phyloP scores from a whole-genome alignment of 2,888 invertebrate genomes.

The Plemyria rubiginata region DNA sequence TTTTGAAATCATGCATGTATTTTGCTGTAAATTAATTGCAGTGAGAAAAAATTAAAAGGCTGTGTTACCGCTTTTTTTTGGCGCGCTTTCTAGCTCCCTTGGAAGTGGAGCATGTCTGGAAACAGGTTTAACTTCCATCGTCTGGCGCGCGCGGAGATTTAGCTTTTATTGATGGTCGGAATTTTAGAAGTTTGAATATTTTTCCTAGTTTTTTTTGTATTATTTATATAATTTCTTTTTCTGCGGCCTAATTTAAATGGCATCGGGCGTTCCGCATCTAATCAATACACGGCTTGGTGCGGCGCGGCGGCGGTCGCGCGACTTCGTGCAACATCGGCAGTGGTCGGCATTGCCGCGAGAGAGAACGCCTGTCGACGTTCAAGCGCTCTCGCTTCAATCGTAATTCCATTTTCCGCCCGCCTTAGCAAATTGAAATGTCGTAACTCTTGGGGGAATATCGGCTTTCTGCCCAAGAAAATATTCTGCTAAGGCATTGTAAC shows the following conservation, averaged over 20 bases:
- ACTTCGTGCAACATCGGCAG: slow-evolving; percentile 64
- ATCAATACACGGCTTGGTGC: slow-evolving; percentile 82
- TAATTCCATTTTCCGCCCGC: slow-evolving; percentile 86
- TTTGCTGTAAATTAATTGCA: slow-evolving; percentile 7
- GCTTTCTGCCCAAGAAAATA: slow-evolving; percentile 84
- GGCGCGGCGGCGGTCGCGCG: slow-evolving; percentile 61
- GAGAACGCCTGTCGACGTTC: slow-evolving; percentile 64
- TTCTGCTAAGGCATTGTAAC: slow-evolving; percentile 82
- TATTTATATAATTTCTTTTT: slow-evolving; percentile 62
- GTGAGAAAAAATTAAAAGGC: background rate
- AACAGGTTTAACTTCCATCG: slow-evolving; percentile 16
- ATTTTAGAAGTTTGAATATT: slow-evolving; percentile 1
- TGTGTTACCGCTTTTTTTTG: slow-evolving; percentile 14
- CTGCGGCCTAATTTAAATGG: slow-evolving; percentile 84
- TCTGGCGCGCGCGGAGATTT: slow-evolving; percentile 10
- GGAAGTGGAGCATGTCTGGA: slow-evolving; percentile 25
- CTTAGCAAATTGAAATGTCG: slow-evolving; percentile 86
- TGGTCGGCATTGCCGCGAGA: slow-evolving; percentile 55
- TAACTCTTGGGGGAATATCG: slow-evolving; percentile 86
- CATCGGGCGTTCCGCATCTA: slow-evolving; percentile 84
- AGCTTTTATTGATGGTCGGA: slow-evolving; percentile 5
- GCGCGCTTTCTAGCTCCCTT: slow-evolving; percentile 23
- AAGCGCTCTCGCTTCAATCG: slow-evolving; percentile 81
- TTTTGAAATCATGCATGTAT: slow-evolving; percentile 36
- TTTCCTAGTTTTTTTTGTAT: slow-evolving; percentile 16